Base-by-base conservation (phyloP, 2,797 vertebrate species). In the Octomys mimax region DNA sequence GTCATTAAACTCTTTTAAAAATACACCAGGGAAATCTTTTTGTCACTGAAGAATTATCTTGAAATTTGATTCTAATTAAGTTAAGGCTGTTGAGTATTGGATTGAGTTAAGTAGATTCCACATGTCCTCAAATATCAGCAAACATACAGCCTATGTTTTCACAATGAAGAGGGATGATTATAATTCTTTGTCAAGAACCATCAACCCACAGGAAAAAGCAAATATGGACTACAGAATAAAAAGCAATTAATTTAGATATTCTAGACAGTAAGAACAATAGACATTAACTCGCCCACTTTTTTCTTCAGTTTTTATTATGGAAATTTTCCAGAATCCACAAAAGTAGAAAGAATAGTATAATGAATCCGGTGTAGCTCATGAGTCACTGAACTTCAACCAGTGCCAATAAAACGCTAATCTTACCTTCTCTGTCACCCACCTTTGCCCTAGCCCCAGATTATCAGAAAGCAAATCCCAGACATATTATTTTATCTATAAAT, bases 31-130 rank as follows among this genome's bases (percentile, higher is more conserved):
- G 87, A 95, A 94, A 90, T 75, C 49, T 89, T 96, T 97, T 94
- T 87, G 87, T 97, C 95, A 94, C 85, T 90, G 84, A 96, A 96
- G 68, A 96, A 96, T 97, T 79, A 97, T 71, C 85, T 92, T 96
- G 87, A 88, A 97, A 96, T 92, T 94, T 88, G 49, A 97, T 75
- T 91, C 85, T 95, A 97, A 97, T 97, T 97, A 95, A 97, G 77
- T 94, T 95, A 96, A 97, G 81, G 95, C 89, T 96, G 96, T 52
- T 80, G 46, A 93, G 62, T 62, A 87, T 66, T 79, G 84, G 82
- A 81, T 93, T 91, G 36, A 96, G 89, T 91, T 96, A 96, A 96
- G 82, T 68, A 95, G 93, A 93, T 94, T 68, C 93, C 78, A 88
- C 31, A 49, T 86, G 71, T 91, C 87, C 39, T 85, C 94, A 96